Conservation (phyloP, 2,888 invertebrate genomes). For the Hyles lineata region DNA sequence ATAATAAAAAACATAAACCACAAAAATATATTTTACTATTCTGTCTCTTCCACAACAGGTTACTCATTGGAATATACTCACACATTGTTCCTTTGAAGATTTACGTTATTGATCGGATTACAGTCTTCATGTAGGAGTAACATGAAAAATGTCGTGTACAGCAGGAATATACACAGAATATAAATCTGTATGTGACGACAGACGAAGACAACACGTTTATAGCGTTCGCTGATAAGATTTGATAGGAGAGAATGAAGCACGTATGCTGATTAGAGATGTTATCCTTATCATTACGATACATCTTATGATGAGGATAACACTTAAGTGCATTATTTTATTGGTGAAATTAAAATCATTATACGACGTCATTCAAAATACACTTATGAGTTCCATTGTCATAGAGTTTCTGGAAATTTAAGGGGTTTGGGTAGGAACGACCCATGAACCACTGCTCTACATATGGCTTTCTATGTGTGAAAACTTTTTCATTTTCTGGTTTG, state of each 20-base stretch:
- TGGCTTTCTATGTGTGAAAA: no score
- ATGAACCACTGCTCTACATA: no score
- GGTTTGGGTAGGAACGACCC: no score
- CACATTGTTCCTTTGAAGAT: not conserved
- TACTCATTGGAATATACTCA: not conserved
- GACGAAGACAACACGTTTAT: not conserved
- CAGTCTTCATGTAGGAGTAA: no score
- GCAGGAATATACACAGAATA: not conserved
- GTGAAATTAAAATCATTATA: no score
- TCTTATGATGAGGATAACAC: not conserved
- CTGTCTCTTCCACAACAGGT: not conserved
- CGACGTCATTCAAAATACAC: no score
- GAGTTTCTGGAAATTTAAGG: no score
- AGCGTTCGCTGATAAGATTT: not conserved
- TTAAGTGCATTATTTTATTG: not conserved
- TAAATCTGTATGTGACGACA: not conserved
- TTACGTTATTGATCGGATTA: not conserved
- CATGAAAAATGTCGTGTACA: not conserved
- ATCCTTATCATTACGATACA: conserved; percentile 1
- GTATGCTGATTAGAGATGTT: not conserved
- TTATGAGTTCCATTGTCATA: no score
- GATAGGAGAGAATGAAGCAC: not conserved
- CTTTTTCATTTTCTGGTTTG: no score
- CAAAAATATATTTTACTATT: not conserved
- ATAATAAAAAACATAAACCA: no score